A percentile compares a stretch with the other conserved stretches of the same genome.
Evolutionary conservation across 2,888 invertebrate species (phyloP).

Genomic region (Diaprepes abbreviatus): DNA sequence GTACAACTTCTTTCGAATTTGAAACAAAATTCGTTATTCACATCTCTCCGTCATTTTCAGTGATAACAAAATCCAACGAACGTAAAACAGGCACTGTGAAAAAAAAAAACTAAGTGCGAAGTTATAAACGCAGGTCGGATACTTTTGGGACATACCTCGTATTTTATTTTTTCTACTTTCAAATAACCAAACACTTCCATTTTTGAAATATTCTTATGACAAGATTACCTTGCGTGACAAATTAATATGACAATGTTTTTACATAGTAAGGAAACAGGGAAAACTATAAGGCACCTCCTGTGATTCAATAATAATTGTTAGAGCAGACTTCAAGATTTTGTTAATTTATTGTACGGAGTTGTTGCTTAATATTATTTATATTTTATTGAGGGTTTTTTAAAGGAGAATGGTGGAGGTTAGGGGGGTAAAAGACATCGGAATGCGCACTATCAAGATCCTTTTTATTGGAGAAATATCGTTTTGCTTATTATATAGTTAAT

Average conservation of each 20-base stretch:
- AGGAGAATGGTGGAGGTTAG: too few relatives aligned
- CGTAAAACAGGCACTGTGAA: too few relatives aligned
- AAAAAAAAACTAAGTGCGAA: background rate
- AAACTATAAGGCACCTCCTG: background rate
- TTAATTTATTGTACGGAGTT: constrained; percentile 1
- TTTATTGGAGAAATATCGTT: too few relatives aligned
- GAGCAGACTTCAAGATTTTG: background rate
- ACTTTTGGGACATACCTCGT: too few relatives aligned
- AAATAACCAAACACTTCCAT: constrained; percentile 7
- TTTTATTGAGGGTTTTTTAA: background rate
- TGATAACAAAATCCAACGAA: too few relatives aligned
- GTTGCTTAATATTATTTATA: constrained; percentile 6
- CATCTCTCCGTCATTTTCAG: too few relatives aligned
- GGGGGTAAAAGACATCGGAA: too few relatives aligned
- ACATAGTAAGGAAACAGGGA: background rate
- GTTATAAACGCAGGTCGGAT: too few relatives aligned
- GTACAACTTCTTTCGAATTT: too few relatives aligned
- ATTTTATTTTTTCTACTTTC: background rate
- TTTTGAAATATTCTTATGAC: constrained; percentile 4
- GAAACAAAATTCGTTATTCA: too few relatives aligned
- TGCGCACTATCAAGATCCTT: too few relatives aligned
- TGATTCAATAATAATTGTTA: background rate
- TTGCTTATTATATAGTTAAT: too few relatives aligned
- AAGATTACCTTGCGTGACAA: background rate
- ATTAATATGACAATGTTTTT: constrained; percentile 6